Evolutionary conservation across 2,888 invertebrate genomes (phyloP).

Genomic region (Monopis laevigella): DNA sequence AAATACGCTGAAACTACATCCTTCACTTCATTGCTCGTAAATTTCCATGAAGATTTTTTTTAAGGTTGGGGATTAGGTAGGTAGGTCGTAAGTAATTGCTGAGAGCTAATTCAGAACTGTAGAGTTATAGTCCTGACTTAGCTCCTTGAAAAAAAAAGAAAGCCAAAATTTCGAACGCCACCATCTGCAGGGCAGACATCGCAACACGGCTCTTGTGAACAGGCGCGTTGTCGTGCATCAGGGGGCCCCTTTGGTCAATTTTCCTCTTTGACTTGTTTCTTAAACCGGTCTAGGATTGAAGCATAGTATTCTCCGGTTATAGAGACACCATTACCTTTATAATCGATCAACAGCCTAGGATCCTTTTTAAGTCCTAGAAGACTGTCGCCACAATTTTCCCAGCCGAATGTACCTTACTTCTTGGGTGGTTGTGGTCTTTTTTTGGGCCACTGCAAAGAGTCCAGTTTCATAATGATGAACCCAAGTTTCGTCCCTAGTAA

Average conservation of each 20-base stretch:
- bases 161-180: no score
- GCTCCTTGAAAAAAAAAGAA: no score
- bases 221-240: constrained; percentile 19
- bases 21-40: constrained; percentile 16
- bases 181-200: no score
- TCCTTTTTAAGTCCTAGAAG: neutral
- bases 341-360: constrained; percentile 5
- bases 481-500: no score
- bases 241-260: constrained; percentile 14
- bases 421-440: neutral
- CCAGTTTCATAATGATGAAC: neutral
- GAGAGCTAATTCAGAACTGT: constrained; percentile 11
- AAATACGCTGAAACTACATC: constrained; percentile 9
- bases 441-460: neutral
- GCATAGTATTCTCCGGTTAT: constrained; percentile 11
- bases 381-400: neutral
- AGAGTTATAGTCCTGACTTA: no score
- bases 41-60: constrained; percentile 5
- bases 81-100: no score
- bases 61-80: neutral
- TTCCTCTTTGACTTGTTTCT: constrained; percentile 17
- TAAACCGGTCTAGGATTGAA: constrained; percentile 18
- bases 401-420: neutral
- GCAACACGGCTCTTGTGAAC: neutral
- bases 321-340: neutral